Conservation (phyloP, 2,888 invertebrate species). For the Desoria tigrina region DNA sequence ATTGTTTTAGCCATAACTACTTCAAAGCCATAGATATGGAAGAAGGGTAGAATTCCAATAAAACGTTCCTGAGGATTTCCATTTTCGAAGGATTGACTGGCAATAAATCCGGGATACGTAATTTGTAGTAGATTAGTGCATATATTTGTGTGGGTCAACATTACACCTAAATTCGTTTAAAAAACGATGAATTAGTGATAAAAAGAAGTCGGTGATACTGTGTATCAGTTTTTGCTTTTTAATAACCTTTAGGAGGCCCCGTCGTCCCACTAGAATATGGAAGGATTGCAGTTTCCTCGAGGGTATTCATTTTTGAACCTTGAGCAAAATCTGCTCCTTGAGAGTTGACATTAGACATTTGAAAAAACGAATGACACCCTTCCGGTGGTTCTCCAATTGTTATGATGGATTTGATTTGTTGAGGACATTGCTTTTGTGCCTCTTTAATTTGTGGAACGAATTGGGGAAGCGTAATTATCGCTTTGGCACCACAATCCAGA, state of each 20-base stretch:
- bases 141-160: constrained; percentile 64
- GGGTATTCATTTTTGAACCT: constrained; percentile 45
- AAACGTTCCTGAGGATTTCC: constrained; percentile 63
- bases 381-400: constrained; percentile 33
- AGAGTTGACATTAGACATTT: constrained; percentile 38
- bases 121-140: constrained; percentile 59
- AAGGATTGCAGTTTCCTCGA: constrained; percentile 30
- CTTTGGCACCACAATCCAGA: constrained; percentile 65
- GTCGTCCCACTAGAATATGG: constrained; percentile 56
- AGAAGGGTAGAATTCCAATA: constrained; percentile 73
- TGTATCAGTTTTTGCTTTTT: constrained; percentile 20
- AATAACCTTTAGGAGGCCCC: constrained; percentile 36
- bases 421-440: neutral
- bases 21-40: constrained; percentile 77
- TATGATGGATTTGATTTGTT: constrained; percentile 25
- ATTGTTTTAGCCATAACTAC: constrained; percentile 67
- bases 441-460: constrained; percentile 6
- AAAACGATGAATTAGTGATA: too few species aligned
- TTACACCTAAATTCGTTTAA: constrained; percentile 74
- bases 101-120: constrained; percentile 28
- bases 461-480: constrained; percentile 63
- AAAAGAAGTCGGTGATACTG: constrained; percentile 59
- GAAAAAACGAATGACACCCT: constrained; percentile 39
- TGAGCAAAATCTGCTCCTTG: constrained; percentile 35
- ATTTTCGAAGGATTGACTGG: constrained; percentile 21